Percentiles rank a stretch among this genome's conserved stretches.
Conservation (phyloP, 2,113 vertebrate genomes). For the Cavia aperea region DNA sequence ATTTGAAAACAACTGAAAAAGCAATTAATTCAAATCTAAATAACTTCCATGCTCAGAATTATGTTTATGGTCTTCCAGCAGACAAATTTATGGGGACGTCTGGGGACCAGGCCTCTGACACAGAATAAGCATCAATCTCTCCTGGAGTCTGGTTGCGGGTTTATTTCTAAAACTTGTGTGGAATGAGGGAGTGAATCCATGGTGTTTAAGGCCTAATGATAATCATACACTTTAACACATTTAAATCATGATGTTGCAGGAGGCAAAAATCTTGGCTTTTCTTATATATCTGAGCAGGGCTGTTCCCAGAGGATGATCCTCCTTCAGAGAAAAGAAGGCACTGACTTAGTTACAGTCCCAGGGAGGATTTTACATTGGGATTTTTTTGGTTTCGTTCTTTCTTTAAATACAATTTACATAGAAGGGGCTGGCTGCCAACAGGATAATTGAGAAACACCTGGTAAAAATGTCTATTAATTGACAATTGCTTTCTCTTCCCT, state of each 20-base stretch:
- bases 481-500: conserved; percentile 50
- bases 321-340: conserved; percentile 64
- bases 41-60: conserved; percentile 67
- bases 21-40: conserved; percentile 70
- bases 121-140: conserved; percentile 55
- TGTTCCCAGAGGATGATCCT: conserved; percentile 47
- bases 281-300: conserved; percentile 49
- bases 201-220: conserved; percentile 66
- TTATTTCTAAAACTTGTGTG: conserved; percentile 57
- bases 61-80: conserved; percentile 65
- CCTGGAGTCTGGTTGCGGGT: conserved; percentile 1
- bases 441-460: conserved; percentile 65
- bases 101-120: conserved; percentile 66
- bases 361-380: conserved; percentile 54
- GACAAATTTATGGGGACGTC: conserved; percentile 70
- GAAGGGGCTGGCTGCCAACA: conserved; percentile 64
- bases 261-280: conserved; percentile 62
- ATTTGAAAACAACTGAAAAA: conserved; percentile 71
- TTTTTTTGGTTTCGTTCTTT: conserved; percentile 23
- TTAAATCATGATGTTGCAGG: conserved; percentile 66
- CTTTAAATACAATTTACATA: conserved; percentile 60
- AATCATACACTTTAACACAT: conserved; percentile 62
- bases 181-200: conserved; percentile 57
- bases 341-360: conserved; percentile 57
- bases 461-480: conserved; percentile 63